Base-by-base conservation (phyloP, 1,140 invertebrate species). In the Reticulitermes speratus region DNA sequence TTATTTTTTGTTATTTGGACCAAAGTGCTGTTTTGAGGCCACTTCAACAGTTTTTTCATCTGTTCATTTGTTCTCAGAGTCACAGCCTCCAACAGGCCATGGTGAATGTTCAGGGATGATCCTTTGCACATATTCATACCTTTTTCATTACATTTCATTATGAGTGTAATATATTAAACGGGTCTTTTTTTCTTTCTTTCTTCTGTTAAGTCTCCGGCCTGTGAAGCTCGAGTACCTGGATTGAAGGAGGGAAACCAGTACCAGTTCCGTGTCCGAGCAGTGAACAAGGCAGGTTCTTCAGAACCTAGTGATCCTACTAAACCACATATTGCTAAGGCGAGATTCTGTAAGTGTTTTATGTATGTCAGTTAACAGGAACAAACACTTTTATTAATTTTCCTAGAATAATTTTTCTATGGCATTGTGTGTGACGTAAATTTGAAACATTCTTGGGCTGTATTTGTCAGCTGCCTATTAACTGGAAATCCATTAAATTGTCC, bases 201-300 rank as follows among this genome's bases (percentile, higher is more conserved):
- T 3, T 38, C 38, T 38, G 38, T 38, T 2, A 19, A 95, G 92
- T 95, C 94, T n/a, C 93, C 97, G 11, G 93, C 94, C 87, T 95
- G 95, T 86, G 96, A 98, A 90, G 97, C 95, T 52, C 95, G 94
- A 25, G 97, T 98, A 75, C 94, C 95, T 14, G 97, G 96, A 5
- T 91, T 99, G 25, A 97, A 95, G 91, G 98, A 98, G 93, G 97
- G 97, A 87, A 96, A 97, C 88, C 95, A 95, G 21, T 99, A 99
- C 90, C 97, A 98, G 91, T 99, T 99, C 93, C 93, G 98, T 82
- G 96, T 99, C 0, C 92, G 95, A 32, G 98, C 98, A 52, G 95
- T 99, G 3, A 99, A 99, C 91, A 98, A 99, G 90, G 98, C 97
- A 83, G 98, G 98, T 23, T 95, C 95, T 21, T 96, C 97, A 75